These are phyloP conservation scores for Drosophila meridiana DNA, from an alignment of 2,888 invertebrate species.

Conservation along the genomic window DNA sequence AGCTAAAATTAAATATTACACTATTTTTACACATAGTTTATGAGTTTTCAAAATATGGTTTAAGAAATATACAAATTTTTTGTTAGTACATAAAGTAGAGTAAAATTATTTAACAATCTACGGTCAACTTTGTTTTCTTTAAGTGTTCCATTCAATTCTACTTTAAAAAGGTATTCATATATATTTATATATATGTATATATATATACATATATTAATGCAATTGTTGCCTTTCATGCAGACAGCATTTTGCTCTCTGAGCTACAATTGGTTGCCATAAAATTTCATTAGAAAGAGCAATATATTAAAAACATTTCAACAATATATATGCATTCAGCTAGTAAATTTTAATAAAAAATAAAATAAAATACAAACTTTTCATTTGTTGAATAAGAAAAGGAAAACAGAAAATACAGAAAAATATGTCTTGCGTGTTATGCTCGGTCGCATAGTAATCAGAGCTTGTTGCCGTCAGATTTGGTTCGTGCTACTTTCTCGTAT, in stretches of 20 bases:
- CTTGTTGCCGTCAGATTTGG: constrained; percentile 22
- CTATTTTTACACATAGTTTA: too few relatives aligned
- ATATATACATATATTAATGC: neutral
- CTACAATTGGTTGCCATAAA: neutral
- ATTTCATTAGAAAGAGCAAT: neutral
- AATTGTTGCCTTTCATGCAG: neutral
- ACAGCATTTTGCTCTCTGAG: neutral
- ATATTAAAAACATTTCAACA: neutral
- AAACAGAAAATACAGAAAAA: neutral
- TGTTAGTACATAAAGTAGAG: too few relatives aligned
- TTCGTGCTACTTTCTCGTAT: constrained; percentile 33
- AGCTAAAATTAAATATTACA: too few relatives aligned
- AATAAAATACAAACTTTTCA: neutral
- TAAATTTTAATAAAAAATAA: neutral
- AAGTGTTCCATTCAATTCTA: neutral
- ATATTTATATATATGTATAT: neutral
- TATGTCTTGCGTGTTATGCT: neutral
- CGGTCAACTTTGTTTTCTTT: neutral
- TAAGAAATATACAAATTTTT: too few relatives aligned
- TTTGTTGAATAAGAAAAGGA: neutral
- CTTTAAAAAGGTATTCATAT: neutral
- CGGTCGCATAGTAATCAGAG: constrained; percentile 13
- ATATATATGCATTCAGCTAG: neutral
- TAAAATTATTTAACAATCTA: neutral
- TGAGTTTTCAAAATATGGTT: too few relatives aligned